Evolutionary conservation across 1,140 invertebrate genomes (phyloP).

Genomic region (Mactra quadrangularis): DNA sequence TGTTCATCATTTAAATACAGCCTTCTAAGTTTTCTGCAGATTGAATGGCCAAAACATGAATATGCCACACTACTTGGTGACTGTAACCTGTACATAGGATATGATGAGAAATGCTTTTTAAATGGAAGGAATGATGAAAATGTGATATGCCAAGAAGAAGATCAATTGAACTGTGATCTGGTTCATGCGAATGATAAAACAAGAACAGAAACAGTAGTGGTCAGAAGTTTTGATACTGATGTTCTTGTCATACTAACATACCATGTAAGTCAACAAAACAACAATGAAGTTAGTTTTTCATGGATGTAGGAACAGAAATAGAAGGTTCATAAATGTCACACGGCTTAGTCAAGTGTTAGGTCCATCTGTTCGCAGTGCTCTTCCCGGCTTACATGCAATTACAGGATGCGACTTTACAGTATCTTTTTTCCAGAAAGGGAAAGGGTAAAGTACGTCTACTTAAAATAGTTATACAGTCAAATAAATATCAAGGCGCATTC

Average conservation of each 20-base stretch:
- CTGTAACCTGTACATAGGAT: slow-evolving; percentile 22
- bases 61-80: not conserved
- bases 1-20: slow-evolving; percentile 37
- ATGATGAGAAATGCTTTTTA: not conserved
- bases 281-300: slow-evolving; percentile 16
- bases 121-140: not conserved
- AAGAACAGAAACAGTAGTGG: not conserved
- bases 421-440: slow-evolving; percentile 38
- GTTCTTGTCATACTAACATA: slow-evolving; percentile 9
- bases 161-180: slow-evolving; percentile 23
- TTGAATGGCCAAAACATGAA: slow-evolving; percentile 24
- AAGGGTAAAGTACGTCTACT: slow-evolving; percentile 25
- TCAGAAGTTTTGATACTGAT: slow-evolving; percentile 22
- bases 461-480: slow-evolving; percentile 7
- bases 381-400: slow-evolving; percentile 48
- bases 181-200: slow-evolving; percentile 29
- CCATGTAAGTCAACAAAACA: not conserved
- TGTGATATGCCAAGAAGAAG: not conserved
- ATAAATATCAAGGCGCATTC: slow-evolving; percentile 18
- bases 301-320: slow-evolving; percentile 51
- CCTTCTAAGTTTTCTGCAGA: slow-evolving; percentile 23
- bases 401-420: slow-evolving; percentile 52
- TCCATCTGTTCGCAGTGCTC: slow-evolving; percentile 7
- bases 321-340: slow-evolving; percentile 30
- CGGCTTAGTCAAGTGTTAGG: slow-evolving; percentile 7